Percentiles rank a stretch among this genome's conserved stretches.
These are phyloP conservation scores for Spongilla lacustris DNA, from an alignment of 37 sponge, comb jelly and placozoan genomes.

Conservation along the genomic window DNA sequence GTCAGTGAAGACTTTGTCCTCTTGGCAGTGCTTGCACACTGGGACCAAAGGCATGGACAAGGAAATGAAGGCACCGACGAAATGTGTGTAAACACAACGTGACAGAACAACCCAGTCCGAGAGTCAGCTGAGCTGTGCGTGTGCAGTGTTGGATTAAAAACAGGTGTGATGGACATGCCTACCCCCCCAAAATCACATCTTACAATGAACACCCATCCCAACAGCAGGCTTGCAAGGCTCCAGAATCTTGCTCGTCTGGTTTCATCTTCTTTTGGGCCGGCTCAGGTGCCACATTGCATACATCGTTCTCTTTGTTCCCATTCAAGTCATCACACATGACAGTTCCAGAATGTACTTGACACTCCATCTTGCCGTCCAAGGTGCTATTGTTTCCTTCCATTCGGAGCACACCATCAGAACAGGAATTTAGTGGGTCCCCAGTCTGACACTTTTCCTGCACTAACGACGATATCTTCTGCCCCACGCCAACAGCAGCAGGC, in stretches of 20 bases:
- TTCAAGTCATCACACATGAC: not conserved
- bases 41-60: conserved; percentile 40
- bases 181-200: not conserved
- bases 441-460: not conserved
- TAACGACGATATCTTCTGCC: not conserved
- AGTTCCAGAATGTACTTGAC: not conserved
- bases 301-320: not conserved
- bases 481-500: not conserved
- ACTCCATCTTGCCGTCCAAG: not conserved
- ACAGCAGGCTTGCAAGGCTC: not conserved
- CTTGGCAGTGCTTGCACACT: conserved; percentile 31
- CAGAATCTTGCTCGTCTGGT: not conserved
- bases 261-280: not conserved
- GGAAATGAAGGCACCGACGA: conserved; percentile 20
- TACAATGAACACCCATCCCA: not conserved
- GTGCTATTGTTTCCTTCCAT: not conserved
- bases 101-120: conserved; percentile 28
- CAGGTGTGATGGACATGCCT: no score
- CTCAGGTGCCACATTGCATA: not conserved
- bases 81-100: conserved; percentile 39
- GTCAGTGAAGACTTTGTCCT: conserved; percentile 58
- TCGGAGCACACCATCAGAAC: not conserved
- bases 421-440: not conserved
- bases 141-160: no score
- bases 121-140: not conserved